Percentiles rank a stretch among this genome's conserved stretches.
phyloP scores from a whole-genome alignment of 2,888 invertebrate species.

The Cylindroiulus punctatus region DNA sequence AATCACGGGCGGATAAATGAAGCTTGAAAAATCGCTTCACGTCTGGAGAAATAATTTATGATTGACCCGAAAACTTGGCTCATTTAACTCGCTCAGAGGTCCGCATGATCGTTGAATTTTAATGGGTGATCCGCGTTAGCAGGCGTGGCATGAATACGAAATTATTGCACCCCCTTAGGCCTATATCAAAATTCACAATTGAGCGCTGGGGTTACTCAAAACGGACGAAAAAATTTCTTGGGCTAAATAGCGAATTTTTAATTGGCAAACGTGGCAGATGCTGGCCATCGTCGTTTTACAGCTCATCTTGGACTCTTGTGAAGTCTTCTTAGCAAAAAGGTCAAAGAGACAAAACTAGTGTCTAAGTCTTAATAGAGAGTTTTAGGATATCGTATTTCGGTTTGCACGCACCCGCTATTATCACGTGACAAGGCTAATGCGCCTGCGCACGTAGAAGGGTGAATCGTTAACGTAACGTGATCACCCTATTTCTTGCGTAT shows the following conservation, averaged over 20 bases:
- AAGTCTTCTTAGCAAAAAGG: not conserved
- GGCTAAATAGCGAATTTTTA: not conserved
- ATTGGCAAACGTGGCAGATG: not conserved
- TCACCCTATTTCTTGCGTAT: too few species aligned
- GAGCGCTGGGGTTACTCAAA: not conserved
- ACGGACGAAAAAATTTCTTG: not conserved
- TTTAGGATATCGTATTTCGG: too few species aligned
- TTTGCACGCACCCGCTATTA: too few species aligned
- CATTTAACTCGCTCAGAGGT: constrained; percentile 7
- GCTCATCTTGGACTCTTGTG: not conserved
- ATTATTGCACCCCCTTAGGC: not conserved
- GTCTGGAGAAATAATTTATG: constrained; percentile 9
- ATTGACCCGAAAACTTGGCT: constrained; percentile 30
- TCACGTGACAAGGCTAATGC: too few species aligned
- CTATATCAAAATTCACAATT: not conserved
- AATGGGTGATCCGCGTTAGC: not conserved
- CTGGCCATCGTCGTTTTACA: not conserved
- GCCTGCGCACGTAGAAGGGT: too few species aligned
- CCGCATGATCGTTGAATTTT: not conserved
- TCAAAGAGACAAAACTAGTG: too few species aligned
- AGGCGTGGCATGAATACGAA: not conserved
- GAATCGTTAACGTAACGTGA: too few species aligned
- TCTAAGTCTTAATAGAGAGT: too few species aligned
- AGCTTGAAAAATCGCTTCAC: constrained; percentile 35
- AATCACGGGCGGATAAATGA: not conserved